phyloP scores from a whole-genome alignment of 2,888 invertebrate species.

The Cheilosia urbana region DNA sequence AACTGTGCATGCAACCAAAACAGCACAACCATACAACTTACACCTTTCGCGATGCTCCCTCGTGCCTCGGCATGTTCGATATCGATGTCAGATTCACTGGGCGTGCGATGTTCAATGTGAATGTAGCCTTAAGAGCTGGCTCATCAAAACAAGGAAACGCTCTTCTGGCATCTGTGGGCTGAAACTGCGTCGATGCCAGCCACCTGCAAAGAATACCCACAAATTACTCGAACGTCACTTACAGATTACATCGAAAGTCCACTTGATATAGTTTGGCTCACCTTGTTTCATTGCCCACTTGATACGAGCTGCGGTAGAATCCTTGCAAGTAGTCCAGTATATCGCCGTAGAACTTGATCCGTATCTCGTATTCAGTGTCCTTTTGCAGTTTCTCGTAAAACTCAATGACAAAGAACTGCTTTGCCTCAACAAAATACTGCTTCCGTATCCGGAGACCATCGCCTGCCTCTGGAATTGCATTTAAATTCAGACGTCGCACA shows the following conservation, averaged over 20 bases:
- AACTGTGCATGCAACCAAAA: constrained; percentile 45
- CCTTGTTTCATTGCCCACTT: constrained; percentile 88
- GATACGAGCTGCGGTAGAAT: constrained; percentile 93
- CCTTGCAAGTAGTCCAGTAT: constrained; percentile 91
- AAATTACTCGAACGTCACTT: constrained; percentile 29
- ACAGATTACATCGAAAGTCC: constrained; percentile 46
- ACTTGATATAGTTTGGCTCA: constrained; percentile 79
- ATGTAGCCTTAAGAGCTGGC: constrained; percentile 92
- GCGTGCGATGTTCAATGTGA: constrained; percentile 90
- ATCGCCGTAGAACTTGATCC: constrained; percentile 89
- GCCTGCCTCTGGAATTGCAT: constrained; percentile 44
- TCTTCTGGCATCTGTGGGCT: constrained; percentile 91
- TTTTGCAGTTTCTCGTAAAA: constrained; percentile 86
- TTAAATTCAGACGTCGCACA: constrained; percentile 80
- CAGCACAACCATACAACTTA: constrained; percentile 77
- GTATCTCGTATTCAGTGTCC: constrained; percentile 87
- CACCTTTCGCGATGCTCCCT: constrained; percentile 78
- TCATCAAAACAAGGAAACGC: constrained; percentile 96
- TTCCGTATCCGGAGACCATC: constrained; percentile 80
- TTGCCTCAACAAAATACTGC: constrained; percentile 85
- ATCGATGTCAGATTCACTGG: constrained; percentile 89
- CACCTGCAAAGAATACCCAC: constrained; percentile 85
- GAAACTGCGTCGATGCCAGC: constrained; percentile 93
- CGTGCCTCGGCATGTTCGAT: constrained; percentile 89
- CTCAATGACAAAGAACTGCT: constrained; percentile 89